Percentiles rank a stretch among this genome's conserved stretches.
Conservation (phyloP, 2,797 vertebrate genomes). For the Chloroceryle amazona region DNA sequence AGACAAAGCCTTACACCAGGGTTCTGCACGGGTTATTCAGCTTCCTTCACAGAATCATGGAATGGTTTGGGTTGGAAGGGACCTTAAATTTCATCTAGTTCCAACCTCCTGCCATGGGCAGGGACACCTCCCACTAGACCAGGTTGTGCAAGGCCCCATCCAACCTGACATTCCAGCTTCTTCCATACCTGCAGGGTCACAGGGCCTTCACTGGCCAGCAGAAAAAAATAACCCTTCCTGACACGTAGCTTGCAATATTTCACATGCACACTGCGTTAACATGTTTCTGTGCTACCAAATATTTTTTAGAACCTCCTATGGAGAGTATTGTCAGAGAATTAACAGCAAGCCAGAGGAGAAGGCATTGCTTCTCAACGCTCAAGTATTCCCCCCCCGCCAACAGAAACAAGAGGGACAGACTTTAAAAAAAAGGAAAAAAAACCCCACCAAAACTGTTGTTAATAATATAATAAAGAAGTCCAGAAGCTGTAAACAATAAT, state of each 20-base stretch:
- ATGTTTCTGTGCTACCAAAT: background rate
- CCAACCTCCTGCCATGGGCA: background rate
- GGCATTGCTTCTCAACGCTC: background rate
- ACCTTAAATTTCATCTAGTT: background rate
- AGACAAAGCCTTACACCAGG: background rate
- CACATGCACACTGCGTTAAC: accelerated
- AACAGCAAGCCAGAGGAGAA: background rate
- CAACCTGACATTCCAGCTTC: background rate
- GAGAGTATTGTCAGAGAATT: background rate
- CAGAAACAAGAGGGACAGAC: background rate
- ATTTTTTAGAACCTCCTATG: background rate
- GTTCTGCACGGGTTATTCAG: background rate
- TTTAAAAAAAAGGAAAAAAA: background rate
- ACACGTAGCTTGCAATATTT: background rate
- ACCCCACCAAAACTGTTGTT: background rate
- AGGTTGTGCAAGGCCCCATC: background rate
- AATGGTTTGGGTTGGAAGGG: background rate
- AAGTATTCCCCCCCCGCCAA: background rate
- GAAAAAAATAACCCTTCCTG: background rate
- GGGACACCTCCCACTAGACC: background rate
- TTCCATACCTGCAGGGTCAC: background rate
- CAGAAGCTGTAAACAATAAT: background rate
- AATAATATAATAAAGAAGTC: background rate
- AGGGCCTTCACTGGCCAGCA: background rate
- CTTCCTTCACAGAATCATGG: background rate